Evolutionary conservation across 1,140 invertebrate genomes (phyloP).

Genomic region (Metaphire vulgaris): DNA sequence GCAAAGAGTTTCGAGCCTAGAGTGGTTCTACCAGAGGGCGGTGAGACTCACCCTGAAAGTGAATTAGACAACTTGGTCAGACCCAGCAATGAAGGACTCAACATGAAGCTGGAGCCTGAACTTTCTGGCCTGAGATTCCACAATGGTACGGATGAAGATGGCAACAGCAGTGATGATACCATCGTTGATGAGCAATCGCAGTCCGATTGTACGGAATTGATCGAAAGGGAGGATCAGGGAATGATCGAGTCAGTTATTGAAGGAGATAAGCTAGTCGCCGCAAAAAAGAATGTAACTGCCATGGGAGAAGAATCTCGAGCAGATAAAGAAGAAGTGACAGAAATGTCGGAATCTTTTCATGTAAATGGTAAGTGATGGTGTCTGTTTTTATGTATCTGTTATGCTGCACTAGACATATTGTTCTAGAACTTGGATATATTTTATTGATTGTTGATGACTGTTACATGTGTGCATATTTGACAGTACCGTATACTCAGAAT

Average conservation of each 20-base stretch:
- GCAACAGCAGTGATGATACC: background rate
- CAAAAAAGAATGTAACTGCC: background rate
- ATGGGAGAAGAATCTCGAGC: background rate
- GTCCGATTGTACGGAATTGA: background rate
- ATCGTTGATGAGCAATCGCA: background rate
- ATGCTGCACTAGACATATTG: background rate
- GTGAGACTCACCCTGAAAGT: background rate
- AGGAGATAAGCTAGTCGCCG: no score
- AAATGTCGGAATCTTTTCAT: no score
- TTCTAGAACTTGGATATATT: no score
- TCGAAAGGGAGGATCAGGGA: background rate
- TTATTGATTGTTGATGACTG: no score
- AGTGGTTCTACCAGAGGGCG: background rate
- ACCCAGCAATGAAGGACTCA: background rate
- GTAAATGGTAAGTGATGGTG: no score
- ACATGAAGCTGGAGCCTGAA: background rate
- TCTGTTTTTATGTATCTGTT: no score
- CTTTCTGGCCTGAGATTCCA: background rate
- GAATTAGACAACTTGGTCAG: background rate
- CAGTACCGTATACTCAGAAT: no score
- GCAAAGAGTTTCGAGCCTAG: background rate
- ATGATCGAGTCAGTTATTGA: no score
- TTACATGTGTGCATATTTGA: no score
- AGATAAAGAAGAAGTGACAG: background rate
- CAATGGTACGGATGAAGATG: background rate